Evolutionary conservation across 2,888 invertebrate genomes (phyloP).

Genomic region (Spialia ferax): DNA sequence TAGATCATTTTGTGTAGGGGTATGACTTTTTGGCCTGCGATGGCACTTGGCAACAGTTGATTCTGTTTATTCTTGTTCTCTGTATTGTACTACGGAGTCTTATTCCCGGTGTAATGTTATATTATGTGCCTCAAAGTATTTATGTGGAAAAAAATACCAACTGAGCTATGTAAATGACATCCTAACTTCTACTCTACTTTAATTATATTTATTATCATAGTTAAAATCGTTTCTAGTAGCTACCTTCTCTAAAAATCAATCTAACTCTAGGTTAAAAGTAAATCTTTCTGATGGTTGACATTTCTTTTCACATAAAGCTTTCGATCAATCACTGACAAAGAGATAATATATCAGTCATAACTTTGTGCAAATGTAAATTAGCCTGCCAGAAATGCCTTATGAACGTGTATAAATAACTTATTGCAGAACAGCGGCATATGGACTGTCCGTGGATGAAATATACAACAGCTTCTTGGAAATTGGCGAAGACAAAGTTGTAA

Average conservation of each 20-base stretch:
- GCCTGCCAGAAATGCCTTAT: too few relatives aligned
- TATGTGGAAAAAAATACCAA: constrained; percentile 36
- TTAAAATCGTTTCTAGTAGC: not conserved
- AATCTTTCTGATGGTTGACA: constrained; percentile 19
- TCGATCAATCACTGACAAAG: constrained; percentile 6
- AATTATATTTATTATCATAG: not conserved
- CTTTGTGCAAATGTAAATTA: too few relatives aligned
- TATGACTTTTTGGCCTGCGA: constrained; percentile 77
- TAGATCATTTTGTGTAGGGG: constrained; percentile 64
- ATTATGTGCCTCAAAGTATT: constrained; percentile 37
- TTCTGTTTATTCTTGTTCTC: constrained; percentile 13
- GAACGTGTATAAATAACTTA: too few relatives aligned
- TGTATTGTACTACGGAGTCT: constrained; percentile 41
- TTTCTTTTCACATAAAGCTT: constrained; percentile 31
- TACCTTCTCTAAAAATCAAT: not conserved
- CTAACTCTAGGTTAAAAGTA: not conserved
- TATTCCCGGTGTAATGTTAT: constrained; percentile 49
- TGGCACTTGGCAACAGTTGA: constrained; percentile 51
- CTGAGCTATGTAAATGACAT: constrained; percentile 24
- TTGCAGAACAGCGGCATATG: constrained; percentile 65
- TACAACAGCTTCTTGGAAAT: constrained; percentile 58
- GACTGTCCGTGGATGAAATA: constrained; percentile 60
- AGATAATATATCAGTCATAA: constrained; percentile 17
- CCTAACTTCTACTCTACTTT: constrained; percentile 6
- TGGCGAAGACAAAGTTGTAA: constrained; percentile 55